Evolutionary conservation across 2,797 vertebrate genomes (phyloP).

Genomic region (Etheostoma perlongum): DNA sequence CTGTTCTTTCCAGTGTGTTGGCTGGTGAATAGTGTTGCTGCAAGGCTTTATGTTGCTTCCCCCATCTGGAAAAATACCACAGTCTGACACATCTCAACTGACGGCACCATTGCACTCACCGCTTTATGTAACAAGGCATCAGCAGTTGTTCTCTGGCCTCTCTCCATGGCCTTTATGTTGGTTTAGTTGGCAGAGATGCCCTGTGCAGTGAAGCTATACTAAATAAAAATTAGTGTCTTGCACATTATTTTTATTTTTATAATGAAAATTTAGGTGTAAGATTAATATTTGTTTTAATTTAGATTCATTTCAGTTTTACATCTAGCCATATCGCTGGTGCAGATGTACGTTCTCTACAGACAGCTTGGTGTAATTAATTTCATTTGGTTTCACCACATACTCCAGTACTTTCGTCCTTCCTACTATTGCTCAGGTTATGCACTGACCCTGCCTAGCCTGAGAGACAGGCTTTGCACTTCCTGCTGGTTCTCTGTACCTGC

Average conservation of each 20-base stretch:
- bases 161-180: constrained; percentile 21
- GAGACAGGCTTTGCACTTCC: constrained; percentile 20
- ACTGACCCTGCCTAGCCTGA: constrained; percentile 11
- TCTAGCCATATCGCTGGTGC: background rate
- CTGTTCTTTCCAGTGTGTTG: constrained; percentile 38
- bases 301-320: constrained; percentile 1
- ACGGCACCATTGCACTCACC: constrained; percentile 22
- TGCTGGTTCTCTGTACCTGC: constrained; percentile 28
- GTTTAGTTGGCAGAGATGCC: constrained; percentile 7
- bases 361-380: background rate
- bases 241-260: background rate
- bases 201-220: background rate
- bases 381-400: background rate
- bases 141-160: constrained; percentile 27
- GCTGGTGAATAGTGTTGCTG: constrained; percentile 26
- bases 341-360: background rate
- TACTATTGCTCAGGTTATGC: background rate
- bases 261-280: background rate
- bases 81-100: constrained; percentile 23
- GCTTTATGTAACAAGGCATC: constrained; percentile 30
- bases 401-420: background rate
- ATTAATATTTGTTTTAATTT: background rate
- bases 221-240: background rate
- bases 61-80: constrained; percentile 41
- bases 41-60: constrained; percentile 26